Base-by-base conservation (phyloP, 2,888 invertebrate species). In the Pedicia rivosa region DNA sequence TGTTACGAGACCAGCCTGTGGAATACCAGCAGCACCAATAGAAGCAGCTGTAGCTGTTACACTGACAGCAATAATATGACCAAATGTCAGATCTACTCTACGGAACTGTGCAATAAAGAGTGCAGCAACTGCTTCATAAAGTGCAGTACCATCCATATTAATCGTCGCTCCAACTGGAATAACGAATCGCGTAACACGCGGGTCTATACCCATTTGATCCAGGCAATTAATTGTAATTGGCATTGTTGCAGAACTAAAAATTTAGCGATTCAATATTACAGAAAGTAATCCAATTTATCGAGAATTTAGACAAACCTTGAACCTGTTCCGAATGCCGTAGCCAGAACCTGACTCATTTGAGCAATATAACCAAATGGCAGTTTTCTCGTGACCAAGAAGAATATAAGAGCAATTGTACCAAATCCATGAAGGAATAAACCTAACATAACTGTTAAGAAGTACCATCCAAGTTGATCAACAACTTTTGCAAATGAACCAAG, bases 71-170 rank as follows among this genome's bases (percentile, higher is more conserved):
- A 95, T 73, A 46, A 92, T 78, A 57, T 86, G 79, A 15, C 90
- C 87, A 44, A 92, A 75, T 10, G 81, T 76, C 62, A 94, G 75
- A 25, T 76, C 68, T 40, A 88, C 71, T 47, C 76, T 74, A 52
- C 87, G 73, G 45, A 90, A 73, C 64, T 98, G 97, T 12, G 95
- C 90, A 44, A 98, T 95, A 55, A 95, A 98, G 47, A 97, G 80
- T 15, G 95, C 95, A 0, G 95, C 97, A 5, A 97, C 90, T 0
- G 95, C 94, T 59, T 98, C 97, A 55, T 98, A 98, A 19, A 98
- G 67, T 2, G 95, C 95, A 0, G 94, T 94, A 26, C 62, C 62
- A 57, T 94, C 94, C 94, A 94, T 94, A 66, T 97, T 95, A 59
- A 97, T 92, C 26, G 95, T 94, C 15, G 95, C 92, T 8, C 97